Conservation (phyloP, 1,140 invertebrate genomes). For the Daktulosphaira vitifoliae region DNA sequence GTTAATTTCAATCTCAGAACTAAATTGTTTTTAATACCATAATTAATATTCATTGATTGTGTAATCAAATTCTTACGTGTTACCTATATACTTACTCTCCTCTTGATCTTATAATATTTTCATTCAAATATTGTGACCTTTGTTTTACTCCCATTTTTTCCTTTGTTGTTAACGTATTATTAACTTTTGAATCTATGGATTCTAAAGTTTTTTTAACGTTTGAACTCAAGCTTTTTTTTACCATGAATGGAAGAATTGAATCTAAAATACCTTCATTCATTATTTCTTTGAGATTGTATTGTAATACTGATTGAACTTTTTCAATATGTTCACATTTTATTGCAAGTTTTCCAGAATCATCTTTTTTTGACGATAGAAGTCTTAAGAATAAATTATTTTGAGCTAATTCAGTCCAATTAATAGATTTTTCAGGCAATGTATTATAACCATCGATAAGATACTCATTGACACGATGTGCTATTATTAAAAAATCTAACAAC, state of each 20-base stretch:
- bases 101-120: conserved; percentile 9
- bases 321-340: conserved; percentile 38
- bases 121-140: conserved; percentile 7
- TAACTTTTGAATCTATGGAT: not conserved
- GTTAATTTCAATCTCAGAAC: conserved; percentile 74
- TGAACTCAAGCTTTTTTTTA: conserved; percentile 37
- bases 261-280: conserved; percentile 68
- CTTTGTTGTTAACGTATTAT: not conserved
- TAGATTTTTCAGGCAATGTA: conserved; percentile 47
- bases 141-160: conserved; percentile 15
- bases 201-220: conserved; percentile 2
- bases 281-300: conserved; percentile 52
- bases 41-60: no score
- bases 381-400: conserved; percentile 43
- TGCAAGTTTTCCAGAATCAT: conserved; percentile 34
- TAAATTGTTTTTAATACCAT: conserved; percentile 44
- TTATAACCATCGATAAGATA: conserved; percentile 44
- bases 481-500: conserved; percentile 63
- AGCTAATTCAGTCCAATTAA: conserved; percentile 55
- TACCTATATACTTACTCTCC: conserved; percentile 35
- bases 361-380: conserved; percentile 41
- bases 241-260: conserved; percentile 62
- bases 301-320: conserved; percentile 37
- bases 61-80: no score
- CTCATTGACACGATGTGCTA: conserved; percentile 53